Evolutionary conservation across 2,888 invertebrate genomes (phyloP), one percentile per base, ranked within the genome.

Genomic region (Chirona hameri): DNA sequence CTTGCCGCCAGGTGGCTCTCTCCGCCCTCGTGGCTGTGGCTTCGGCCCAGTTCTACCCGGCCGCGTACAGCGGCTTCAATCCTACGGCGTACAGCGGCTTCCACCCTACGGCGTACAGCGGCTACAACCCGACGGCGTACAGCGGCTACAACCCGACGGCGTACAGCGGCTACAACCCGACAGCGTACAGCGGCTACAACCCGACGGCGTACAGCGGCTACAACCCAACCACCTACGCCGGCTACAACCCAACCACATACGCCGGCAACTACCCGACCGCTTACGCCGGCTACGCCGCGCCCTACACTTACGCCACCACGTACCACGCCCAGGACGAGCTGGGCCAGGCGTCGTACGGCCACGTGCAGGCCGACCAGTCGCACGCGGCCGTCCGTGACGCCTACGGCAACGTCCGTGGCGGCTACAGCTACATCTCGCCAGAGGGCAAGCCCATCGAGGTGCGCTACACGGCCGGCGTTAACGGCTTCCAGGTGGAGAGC

Each of bases 401-500:
- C 80, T 86, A 86, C 83, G 89, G 89, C 79, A 88, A 89, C 87
- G 88, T 89, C 85, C 86, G 87, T 60, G 89, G 89, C 39, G 86
- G 87, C 84, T 89, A 88, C 87, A 88, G 89, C 85, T 90, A 89
- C 87, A 87, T 89, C 82, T 87, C 89, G 85, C 89, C 89, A 82
- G 87, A 89, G 84, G 90, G 89, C 69, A 87, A 88, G 84, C 86
- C 86, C 84, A 85, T 86, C 85, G 85, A 86, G 79, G 88, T 89
- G 85, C 87, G 88, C 86, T 89, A 90, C 87, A 87, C 88, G 83
- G 90, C 89, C 84, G 87, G 86, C 83, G 86, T 86, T 82, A 88
- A 88, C 69, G 87, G 86, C 46, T 89, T 88, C 88, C 87, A 88
- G 82, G 89, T 88, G 52, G 88, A 88, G 83, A 87, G 88, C 86